Evolutionary conservation across 2,797 vertebrate species (phyloP).

Genomic region (Propithecus perrieri): DNA sequence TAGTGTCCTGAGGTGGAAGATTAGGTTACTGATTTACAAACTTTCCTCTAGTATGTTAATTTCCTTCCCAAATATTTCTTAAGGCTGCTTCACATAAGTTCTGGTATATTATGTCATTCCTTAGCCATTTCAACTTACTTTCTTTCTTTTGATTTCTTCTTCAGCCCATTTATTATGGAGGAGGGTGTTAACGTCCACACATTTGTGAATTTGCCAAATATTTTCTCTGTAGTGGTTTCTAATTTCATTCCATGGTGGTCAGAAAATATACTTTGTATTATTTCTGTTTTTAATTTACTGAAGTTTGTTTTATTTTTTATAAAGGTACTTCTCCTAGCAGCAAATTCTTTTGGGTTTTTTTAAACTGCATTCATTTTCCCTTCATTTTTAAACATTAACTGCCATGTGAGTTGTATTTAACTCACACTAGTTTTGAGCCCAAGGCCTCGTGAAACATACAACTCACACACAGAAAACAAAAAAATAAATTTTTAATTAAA

Average conservation of each 20-base stretch:
- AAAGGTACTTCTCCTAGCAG: neutral
- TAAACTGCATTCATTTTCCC: neutral
- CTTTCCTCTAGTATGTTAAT: neutral
- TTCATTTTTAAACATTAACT: too few species aligned
- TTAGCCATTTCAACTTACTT: neutral
- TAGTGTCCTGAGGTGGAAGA: neutral
- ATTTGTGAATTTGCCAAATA: neutral
- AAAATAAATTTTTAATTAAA: too few species aligned
- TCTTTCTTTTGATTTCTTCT: neutral
- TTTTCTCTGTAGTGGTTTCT: neutral
- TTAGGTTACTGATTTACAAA: neutral
- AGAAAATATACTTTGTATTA: neutral
- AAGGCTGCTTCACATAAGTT: neutral
- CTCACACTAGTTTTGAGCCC: too few species aligned
- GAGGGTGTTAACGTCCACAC: neutral
- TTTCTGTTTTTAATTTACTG: neutral
- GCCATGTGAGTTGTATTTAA: too few species aligned
- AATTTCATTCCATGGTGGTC: neutral
- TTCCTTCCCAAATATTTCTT: neutral
- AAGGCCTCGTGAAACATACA: too few species aligned
- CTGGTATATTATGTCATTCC: neutral
- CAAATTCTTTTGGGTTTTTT: neutral
- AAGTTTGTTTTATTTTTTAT: neutral
- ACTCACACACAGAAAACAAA: too few species aligned
- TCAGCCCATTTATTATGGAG: neutral